phyloP scores from a whole-genome alignment of 2,888 invertebrate genomes.

The Argynnis bischoffii region DNA sequence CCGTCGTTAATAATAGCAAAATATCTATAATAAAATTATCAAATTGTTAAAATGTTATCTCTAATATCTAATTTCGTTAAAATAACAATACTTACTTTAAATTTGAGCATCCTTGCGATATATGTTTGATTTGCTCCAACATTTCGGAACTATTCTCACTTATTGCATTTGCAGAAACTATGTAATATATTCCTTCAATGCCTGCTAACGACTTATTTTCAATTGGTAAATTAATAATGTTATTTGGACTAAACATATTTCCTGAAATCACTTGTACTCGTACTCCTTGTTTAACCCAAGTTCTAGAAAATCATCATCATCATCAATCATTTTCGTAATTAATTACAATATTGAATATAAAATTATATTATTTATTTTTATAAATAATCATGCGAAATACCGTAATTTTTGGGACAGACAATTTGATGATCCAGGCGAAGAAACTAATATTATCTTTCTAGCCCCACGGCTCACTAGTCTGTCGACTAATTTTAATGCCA shows the following conservation, averaged over 20 bases:
- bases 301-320: conserved; percentile 20
- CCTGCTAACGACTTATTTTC: conserved; percentile 4
- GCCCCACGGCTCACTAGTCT: conserved; percentile 53
- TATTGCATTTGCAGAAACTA: conserved; percentile 10
- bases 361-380: neutral
- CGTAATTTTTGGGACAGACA: conserved; percentile 23
- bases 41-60: too few species aligned
- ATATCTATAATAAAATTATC: conserved; percentile 22
- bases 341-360: neutral
- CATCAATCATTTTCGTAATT: neutral
- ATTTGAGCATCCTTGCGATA: conserved; percentile 4
- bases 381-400: conserved; percentile 18
- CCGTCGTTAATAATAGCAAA: conserved; percentile 26
- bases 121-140: conserved; percentile 21
- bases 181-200: conserved; percentile 31
- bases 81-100: conserved; percentile 28
- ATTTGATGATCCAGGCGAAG: conserved; percentile 29
- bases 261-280: neutral
- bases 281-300: conserved; percentile 27
- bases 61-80: neutral
- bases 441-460: conserved; percentile 48
- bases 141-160: conserved; percentile 3
- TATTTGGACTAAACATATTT: conserved; percentile 8
- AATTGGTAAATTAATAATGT: conserved; percentile 8
- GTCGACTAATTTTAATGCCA: conserved; percentile 50